Evolutionary conservation across 2,797 vertebrate species (phyloP), one percentile per base, ranked within the genome.

Genomic region (Harpagifer antarcticus): DNA sequence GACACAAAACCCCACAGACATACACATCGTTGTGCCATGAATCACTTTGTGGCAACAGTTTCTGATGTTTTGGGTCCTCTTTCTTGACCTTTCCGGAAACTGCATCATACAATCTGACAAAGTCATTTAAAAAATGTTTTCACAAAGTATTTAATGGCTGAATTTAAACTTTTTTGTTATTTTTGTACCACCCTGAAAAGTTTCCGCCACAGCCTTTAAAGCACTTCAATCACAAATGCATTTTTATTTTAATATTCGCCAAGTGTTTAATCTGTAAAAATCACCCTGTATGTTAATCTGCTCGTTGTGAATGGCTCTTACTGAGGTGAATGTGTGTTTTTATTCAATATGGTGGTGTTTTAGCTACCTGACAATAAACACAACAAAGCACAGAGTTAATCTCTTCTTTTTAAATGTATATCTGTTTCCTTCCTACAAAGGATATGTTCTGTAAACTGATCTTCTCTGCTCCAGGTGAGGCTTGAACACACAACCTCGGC

Each of bases 341-440:
- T 49, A 72, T 65, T 95, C 20, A 92, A 43, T 68, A 85, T 76
- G 93, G 97, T 97, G 96, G 96, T 95, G 97, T 99, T 99, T 97
- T 98, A 99, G 96, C 96, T 96, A 95, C 91, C 83, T 74, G 62
- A 48, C 81, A 83, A 80, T 91, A 85, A 87, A 90, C 79, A 65
- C 76, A 67, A 62, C 1, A 58, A 37, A 4, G 64, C 0, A 14
- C 13, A 2, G 9, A 11, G 5, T 23, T 0, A 11, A 7, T 42
- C 19, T 59, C 4, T 58, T 9, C 52, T 50, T 9, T 40, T 15
- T 9, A 27, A 15, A 3, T 60, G 16, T 48, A 3, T 47, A 53
- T 62, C 2, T 15, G 19, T 17, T 49, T 13, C 9, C n/a, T 47
- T 11, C 6, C 57, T 3, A 14, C 0, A 16, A 16, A 27, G 9